Conservation (phyloP, 2,113 vertebrate genomes). For the Coregonus clupeaformis region DNA sequence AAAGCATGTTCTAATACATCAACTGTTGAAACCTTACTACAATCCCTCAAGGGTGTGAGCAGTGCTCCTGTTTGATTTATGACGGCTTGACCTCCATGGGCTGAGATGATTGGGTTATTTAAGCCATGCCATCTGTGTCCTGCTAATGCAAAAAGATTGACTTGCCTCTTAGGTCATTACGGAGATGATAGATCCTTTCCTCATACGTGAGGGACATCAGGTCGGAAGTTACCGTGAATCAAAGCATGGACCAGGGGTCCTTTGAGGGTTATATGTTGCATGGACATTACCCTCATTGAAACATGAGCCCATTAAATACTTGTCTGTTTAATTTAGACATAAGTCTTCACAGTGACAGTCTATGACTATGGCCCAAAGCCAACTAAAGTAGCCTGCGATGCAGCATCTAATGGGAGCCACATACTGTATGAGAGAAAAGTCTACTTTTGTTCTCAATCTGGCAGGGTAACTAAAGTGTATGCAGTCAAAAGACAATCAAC, state of each 20-base stretch:
- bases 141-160: constrained; percentile 50
- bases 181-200: constrained; percentile 55
- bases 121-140: constrained; percentile 49
- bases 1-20: neutral
- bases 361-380: too few relatives aligned
- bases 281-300: neutral
- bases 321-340: too few relatives aligned
- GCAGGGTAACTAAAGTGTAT: neutral
- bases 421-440: neutral
- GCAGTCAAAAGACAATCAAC: neutral
- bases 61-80: constrained; percentile 53
- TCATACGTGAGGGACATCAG: neutral
- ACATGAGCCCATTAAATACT: too few relatives aligned
- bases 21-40: constrained; percentile 53
- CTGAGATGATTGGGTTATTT: constrained; percentile 62
- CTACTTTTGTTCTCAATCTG: neutral
- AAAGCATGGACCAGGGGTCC: neutral
- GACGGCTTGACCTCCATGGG: constrained; percentile 53
- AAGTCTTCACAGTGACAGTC: too few relatives aligned
- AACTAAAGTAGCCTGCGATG: too few relatives aligned
- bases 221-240: too few relatives aligned
- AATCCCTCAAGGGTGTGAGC: constrained; percentile 50
- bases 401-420: too few relatives aligned
- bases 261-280: neutral
- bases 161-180: constrained; percentile 53